Base-by-base conservation (phyloP, 2,888 invertebrate species). In the Fragum fragum region DNA sequence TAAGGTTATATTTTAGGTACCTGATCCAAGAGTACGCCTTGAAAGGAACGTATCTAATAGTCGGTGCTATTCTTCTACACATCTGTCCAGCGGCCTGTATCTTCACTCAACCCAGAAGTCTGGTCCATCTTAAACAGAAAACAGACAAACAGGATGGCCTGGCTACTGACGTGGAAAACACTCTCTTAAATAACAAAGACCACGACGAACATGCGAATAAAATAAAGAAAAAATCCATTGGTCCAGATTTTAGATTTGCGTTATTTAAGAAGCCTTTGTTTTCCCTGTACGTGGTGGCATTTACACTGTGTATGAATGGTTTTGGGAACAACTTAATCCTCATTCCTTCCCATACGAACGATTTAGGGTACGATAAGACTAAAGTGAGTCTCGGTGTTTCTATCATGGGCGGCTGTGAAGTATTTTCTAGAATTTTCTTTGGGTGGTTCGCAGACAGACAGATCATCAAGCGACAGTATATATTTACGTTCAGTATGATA, bases 261-360 rank as follows among this genome's bases (percentile, higher is more conserved):
- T 70, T 88, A n/a, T 86, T 88, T 32, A 75, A 72, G 71, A 83
- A 81, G 66, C 81, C 81, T 11, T 39, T 78, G 29, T 97, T 97
- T 91, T 96, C 97, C 7, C 95, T 97, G 86, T 96, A 97, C 94
- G 96, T 96, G 80, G 95, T 96, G 1, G 97, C 97, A 0, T 97
- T 97, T 14, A 96, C 96, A 0, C 95, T 97, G 1, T 97, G 97
- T 96, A 97, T 97, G 0, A 96, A 97, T 28, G 97, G 97, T 16
- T 97, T 97, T 3, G 97, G 97, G 0, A 97, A 97, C 92, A 96
- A 97, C 91, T 93, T 97, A 2, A 97, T 97, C 93, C 97, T 97
- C 90, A 94, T 97, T 59, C 97, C 97, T 0, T 97, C 97, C 0
- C 97, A 97, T 90, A 96, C 97, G 0, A 96, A 96, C 53, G 69